Conservation (phyloP, 2,888 invertebrate species). For the Ophion ellenae region DNA sequence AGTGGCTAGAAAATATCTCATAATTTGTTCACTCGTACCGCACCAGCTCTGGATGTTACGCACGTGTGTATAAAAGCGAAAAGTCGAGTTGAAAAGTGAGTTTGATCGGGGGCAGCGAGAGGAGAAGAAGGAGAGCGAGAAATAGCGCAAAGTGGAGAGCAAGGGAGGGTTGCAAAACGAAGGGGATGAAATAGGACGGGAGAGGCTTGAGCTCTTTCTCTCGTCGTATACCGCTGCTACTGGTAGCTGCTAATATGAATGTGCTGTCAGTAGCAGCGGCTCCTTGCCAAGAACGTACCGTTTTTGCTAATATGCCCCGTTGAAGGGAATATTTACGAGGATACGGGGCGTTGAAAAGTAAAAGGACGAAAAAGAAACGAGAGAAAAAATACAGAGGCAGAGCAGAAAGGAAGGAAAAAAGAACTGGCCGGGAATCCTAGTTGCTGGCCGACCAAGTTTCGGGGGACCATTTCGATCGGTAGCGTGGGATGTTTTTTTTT, state of each 20-base stretch:
- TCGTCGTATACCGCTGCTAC: conserved; percentile 44
- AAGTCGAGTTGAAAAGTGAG: not conserved
- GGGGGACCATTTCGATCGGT: conserved; percentile 35
- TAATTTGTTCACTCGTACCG: not conserved
- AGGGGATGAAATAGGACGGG: conserved; percentile 48
- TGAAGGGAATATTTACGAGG: conserved; percentile 82
- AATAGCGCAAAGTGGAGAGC: conserved; percentile 53
- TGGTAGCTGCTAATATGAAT: conserved; percentile 78
- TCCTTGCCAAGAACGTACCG: conserved; percentile 81
- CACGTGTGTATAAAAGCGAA: not conserved
- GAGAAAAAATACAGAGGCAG: conserved; percentile 8
- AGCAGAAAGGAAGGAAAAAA: conserved; percentile 63
- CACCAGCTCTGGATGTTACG: not conserved
- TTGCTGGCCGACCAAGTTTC: conserved; percentile 29
- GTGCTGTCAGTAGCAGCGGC: conserved; percentile 82
- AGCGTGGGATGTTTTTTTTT: conserved; percentile 17
- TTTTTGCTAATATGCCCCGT: conserved; percentile 79
- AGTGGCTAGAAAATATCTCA: not conserved
- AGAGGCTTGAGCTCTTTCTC: conserved; percentile 37
- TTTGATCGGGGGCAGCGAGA: conserved; percentile 25
- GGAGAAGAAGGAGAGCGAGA: conserved; percentile 53
- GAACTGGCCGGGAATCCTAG: conserved; percentile 65
- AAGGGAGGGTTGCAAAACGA: conserved; percentile 52
- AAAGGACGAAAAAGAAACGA: conserved; percentile 15
- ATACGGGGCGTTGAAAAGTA: conserved; percentile 66